Evolutionary conservation across 2,888 invertebrate species (phyloP), one percentile per base, ranked within the genome.

Genomic region (Suillia variegata): DNA sequence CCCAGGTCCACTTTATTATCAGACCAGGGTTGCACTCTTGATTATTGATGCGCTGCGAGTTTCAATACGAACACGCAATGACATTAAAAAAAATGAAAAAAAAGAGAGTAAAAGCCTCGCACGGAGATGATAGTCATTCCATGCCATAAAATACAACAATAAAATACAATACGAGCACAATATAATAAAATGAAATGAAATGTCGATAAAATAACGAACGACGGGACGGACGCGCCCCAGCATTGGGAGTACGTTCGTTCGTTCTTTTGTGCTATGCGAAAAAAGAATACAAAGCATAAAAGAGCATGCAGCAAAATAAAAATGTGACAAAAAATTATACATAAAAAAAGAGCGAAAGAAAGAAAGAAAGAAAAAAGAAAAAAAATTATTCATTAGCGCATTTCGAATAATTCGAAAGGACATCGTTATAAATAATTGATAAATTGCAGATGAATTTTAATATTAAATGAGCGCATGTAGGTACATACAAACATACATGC

Each of bases 391-490:
- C 38, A 38, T 38, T 38, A 38, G 38, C 38, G n/a, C 38, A 38
- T 5, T 38, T 10, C 38, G 38, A 38, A 38, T 38, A 10, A 38
- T 38, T 38, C 13, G 38, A 65, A 69, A 67, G 68, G 54, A 69
- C 76, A 74, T 68, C 69, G 70, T 70, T 70, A 78, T 77, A 75
- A 76, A 79, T 77, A 79, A 77, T 78, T 77, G 77, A 77, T 77
- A 76, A 77, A 79, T 78, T 76, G 78, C 76, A 77, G 78, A 76
- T 76, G 77, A 77, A 76, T 76, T 76, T 77, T 75, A 73, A 76
- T 77, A 74, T 75, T 74, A 75, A 74, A 77, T 77, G 75, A 73
- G 18, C 17, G 6, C n/a, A n/a, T n/a, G n/a, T n/a, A n/a, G n/a
- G n/a, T n/a, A n/a, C n/a, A n/a, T n/a, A n/a, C n/a, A n/a, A n/a